Base-by-base conservation (phyloP, 2,113 vertebrate genomes). In the Phyllopteryx taeniolatus region DNA sequence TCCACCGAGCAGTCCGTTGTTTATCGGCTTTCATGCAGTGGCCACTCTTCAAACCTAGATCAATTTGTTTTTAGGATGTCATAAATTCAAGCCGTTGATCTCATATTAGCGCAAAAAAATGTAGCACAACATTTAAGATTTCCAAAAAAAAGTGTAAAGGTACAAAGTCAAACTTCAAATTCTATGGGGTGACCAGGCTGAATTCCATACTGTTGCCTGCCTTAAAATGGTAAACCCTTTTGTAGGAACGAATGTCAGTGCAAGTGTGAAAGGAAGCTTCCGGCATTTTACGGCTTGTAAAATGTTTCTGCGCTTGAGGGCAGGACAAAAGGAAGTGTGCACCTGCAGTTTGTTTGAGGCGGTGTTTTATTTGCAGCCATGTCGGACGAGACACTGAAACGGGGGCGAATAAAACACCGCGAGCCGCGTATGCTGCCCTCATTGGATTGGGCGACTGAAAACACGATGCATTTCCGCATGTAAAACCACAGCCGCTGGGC, bases 261-360 rank as follows among this genome's bases (percentile, higher is more conserved):
- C 20, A 12, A 35, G 53, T 46, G 53, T 44, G 15, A 20, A 51
- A 71, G 53, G 3, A 56, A n/a, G 56, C 47, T 61, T 65, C 35
- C 35, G 0, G 15, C 22, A 10, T 27, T 76, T 67, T 70, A 75
- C 54, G 77, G 60, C 9, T 8, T 31, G 22, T 42, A 43, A 67
- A 64, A 31, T 0, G 10, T 61, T 71, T 9, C 46, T 44, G 35
- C 63, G 43, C 82, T 83, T 86, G 83, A 79, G 69, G 83, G 82
- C 13, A 67, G 67, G 39, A 66, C 69, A 8, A 15, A 15, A 42
- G 2, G 13, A 44, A 31, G 67, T 47, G 68, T 70, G 43, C 83
- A 71, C 79, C 13, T 89, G 65, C 33, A 84, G 80, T 83, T 89
- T 71, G 79, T 72, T 54, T 83, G 60, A 86, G 82, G 76, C 87